A percentile compares a stretch with the other conserved stretches of the same genome.
These are phyloP conservation scores for Diplodus sargus DNA, from an alignment of 2,797 vertebrate genomes.

Conservation along the genomic window DNA sequence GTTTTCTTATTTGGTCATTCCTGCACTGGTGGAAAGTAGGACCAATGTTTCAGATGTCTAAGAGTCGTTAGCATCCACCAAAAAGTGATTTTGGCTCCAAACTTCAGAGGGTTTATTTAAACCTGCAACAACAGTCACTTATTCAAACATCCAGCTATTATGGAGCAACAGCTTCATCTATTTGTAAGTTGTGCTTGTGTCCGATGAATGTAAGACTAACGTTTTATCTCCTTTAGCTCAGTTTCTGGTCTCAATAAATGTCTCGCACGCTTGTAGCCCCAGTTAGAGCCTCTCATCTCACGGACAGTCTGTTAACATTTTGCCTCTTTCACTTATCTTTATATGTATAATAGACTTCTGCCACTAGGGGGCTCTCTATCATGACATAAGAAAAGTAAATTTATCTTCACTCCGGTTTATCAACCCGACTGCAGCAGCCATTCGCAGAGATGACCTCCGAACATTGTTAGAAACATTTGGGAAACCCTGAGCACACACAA, in stretches of 20 bases:
- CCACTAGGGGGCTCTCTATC: too few species aligned
- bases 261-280: neutral
- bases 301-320: too few species aligned
- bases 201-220: neutral
- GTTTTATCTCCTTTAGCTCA: neutral
- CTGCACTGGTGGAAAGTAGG: neutral
- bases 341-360: too few species aligned
- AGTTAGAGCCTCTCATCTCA: neutral
- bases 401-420: too few species aligned
- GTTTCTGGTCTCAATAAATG: neutral
- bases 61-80: neutral
- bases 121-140: neutral
- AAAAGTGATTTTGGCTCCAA: neutral
- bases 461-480: too few species aligned
- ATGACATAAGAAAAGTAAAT: too few species aligned
- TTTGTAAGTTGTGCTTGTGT: too few species aligned
- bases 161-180: neutral
- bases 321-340: neutral
- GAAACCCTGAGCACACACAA: too few species aligned
- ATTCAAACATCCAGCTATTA: neutral
- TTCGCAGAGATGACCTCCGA: too few species aligned
- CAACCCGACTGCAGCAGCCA: too few species aligned
- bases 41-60: neutral
- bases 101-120: neutral
- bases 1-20: neutral